These are phyloP conservation scores for Rhinichthys osculus DNA, from an alignment of 2,797 vertebrate genomes.

Conservation along the genomic window DNA sequence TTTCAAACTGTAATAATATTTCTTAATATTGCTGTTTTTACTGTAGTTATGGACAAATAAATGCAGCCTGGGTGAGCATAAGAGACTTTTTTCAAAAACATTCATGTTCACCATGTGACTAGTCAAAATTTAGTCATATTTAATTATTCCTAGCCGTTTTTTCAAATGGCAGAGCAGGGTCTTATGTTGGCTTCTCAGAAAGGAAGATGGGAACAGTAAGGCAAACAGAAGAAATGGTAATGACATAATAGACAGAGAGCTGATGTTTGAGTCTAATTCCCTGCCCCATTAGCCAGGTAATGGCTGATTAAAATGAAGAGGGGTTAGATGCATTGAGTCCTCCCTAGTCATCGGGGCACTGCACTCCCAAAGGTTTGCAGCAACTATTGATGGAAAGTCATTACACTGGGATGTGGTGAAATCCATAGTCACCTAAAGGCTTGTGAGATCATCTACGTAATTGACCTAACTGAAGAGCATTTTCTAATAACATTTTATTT, in stretches of 20 bases:
- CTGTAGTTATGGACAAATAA: not conserved
- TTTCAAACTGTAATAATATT: not conserved
- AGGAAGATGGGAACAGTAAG: slow-evolving; percentile 58
- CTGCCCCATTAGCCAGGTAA: slow-evolving; percentile 51
- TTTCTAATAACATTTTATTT: not conserved
- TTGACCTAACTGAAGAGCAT: not conserved
- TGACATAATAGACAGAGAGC: slow-evolving; percentile 38
- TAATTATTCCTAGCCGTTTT: not conserved
- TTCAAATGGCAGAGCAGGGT: not conserved
- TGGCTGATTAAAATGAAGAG: slow-evolving; percentile 57
- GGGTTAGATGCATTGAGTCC: slow-evolving; percentile 48
- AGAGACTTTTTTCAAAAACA: not conserved
- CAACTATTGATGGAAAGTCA: slow-evolving; percentile 19
- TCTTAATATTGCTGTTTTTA: not conserved
- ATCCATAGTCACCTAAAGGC: slow-evolving; percentile 24
- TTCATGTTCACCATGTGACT: not conserved
- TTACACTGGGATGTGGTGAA: slow-evolving; percentile 19
- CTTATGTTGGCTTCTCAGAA: slow-evolving; percentile 40
- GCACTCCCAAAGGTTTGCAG: not conserved
- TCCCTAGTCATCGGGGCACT: slow-evolving; percentile 37
- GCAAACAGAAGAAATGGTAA: slow-evolving; percentile 42
- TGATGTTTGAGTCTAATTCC: slow-evolving; percentile 49
- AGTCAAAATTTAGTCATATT: not conserved
- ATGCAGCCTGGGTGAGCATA: not conserved
- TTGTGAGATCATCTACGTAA: not conserved